Conservation (phyloP, 2,113 vertebrate species). For the Microtus richardsoni region DNA sequence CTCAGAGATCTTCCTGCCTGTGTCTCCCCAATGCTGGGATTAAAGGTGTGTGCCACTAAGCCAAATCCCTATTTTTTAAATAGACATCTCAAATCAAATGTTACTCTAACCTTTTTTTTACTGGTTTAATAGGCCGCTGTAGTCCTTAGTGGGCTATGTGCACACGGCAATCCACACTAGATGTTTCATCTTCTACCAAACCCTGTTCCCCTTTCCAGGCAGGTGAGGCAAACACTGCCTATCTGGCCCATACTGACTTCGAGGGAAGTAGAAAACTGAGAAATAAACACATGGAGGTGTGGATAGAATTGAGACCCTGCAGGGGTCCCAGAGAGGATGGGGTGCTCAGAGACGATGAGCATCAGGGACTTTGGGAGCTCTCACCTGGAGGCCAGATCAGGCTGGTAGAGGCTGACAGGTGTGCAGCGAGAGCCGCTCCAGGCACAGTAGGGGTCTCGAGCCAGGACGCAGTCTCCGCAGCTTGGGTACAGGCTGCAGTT, state of each 20-base stretch:
- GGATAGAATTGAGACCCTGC: rapidly evolving
- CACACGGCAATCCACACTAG: neutral
- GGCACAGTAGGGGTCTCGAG: slow-evolving; percentile 96
- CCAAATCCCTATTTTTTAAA: neutral
- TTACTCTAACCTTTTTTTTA: neutral
- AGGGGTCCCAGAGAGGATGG: neutral
- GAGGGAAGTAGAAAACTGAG: neutral
- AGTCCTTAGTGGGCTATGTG: neutral
- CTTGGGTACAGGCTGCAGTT: slow-evolving; percentile 95
- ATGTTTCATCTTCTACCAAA: neutral
- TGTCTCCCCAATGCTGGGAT: neutral
- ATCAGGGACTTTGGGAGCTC: neutral
- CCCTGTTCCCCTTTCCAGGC: neutral
- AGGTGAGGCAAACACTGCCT: neutral
- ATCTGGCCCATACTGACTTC: too few species aligned
- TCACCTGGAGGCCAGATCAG: slow-evolving; percentile 72
- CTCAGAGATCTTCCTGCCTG: neutral
- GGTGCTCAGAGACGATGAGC: neutral
- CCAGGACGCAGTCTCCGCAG: slow-evolving; percentile 96
- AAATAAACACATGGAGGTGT: rapidly evolving
- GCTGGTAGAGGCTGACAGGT: slow-evolving; percentile 65
- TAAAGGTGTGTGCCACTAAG: neutral
- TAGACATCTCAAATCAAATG: neutral
- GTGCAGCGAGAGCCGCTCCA: slow-evolving; percentile 91
- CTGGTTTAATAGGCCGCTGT: neutral